These are phyloP conservation scores for Phodopus roborovskii DNA, from an alignment of 2,113 vertebrate species.

Conservation along the genomic window DNA sequence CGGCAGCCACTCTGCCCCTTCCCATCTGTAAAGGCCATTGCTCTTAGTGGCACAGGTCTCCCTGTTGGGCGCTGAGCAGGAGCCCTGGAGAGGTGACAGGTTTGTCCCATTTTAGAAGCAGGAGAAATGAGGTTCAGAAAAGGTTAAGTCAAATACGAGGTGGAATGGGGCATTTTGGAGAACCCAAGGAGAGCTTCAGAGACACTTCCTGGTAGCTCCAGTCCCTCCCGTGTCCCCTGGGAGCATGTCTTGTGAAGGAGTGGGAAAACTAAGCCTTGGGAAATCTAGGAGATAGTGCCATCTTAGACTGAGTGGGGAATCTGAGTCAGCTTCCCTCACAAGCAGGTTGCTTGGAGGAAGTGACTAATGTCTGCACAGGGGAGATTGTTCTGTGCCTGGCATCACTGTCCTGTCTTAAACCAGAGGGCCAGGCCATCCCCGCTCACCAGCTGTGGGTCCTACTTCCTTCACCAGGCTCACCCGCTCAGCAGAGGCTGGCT, in stretches of 20 bases:
- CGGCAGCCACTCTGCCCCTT: not conserved
- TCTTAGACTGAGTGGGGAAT: not conserved
- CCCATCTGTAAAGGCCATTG: no score
- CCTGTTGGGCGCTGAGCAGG: not conserved
- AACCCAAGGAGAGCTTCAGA: not conserved
- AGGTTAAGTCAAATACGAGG: not conserved
- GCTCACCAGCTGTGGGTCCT: not conserved
- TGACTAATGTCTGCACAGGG: not conserved
- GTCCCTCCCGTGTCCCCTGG: not conserved
- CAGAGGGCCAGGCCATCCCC: not conserved
- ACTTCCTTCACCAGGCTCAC: not conserved
- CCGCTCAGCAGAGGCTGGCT: not conserved
- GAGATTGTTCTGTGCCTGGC: not conserved
- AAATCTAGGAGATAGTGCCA: no score
- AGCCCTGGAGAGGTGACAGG: accelerated
- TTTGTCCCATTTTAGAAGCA: not conserved
- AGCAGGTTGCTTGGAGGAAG: not conserved
- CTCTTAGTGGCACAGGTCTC: not conserved
- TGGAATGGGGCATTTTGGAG: not conserved
- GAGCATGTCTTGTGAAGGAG: not conserved
- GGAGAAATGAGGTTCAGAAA: not conserved
- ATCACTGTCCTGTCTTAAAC: not conserved
- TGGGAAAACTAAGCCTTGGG: not conserved
- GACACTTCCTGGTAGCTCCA: not conserved
- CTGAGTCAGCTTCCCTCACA: not conserved